Evolutionary conservation across 2,113 vertebrate genomes (phyloP).

Genomic region (Halcyon senegalensis): DNA sequence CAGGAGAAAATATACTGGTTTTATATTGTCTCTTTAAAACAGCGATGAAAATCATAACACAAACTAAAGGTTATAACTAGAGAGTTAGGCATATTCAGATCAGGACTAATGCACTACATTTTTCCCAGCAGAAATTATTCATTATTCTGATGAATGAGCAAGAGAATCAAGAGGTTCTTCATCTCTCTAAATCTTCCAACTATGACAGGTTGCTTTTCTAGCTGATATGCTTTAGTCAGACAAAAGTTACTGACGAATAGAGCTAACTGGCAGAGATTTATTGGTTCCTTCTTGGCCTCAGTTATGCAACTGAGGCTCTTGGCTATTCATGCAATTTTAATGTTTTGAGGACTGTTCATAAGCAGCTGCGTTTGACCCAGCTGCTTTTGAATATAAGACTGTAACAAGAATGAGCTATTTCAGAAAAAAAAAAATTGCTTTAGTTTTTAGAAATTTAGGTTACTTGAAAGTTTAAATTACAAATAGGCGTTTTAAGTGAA

Average conservation of each 20-base stretch:
- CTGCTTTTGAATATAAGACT: background rate
- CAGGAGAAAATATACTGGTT: background rate
- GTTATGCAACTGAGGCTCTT: constrained; percentile 26
- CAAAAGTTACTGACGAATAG: constrained; percentile 55
- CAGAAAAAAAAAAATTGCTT: background rate
- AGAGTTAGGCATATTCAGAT: background rate
- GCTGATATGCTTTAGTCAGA: constrained; percentile 42
- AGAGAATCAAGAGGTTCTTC: constrained; percentile 27
- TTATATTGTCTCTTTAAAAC: background rate
- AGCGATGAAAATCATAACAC: background rate
- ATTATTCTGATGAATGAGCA: constrained; percentile 39
- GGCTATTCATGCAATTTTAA: constrained; percentile 40
- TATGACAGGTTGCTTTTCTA: constrained; percentile 52
- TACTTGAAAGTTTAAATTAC: background rate
- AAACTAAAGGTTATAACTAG: background rate
- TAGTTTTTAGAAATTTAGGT: background rate
- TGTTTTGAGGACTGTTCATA: background rate
- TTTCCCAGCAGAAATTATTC: constrained; percentile 40
- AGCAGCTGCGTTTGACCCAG: background rate
- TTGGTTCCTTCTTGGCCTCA: constrained; percentile 38
- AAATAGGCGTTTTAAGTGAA: background rate
- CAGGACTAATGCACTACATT: background rate
- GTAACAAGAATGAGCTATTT: background rate
- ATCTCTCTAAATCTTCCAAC: constrained; percentile 7
- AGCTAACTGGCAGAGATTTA: constrained; percentile 43